Conservation (phyloP, 2,888 invertebrate genomes). For the Unio delphinus region DNA sequence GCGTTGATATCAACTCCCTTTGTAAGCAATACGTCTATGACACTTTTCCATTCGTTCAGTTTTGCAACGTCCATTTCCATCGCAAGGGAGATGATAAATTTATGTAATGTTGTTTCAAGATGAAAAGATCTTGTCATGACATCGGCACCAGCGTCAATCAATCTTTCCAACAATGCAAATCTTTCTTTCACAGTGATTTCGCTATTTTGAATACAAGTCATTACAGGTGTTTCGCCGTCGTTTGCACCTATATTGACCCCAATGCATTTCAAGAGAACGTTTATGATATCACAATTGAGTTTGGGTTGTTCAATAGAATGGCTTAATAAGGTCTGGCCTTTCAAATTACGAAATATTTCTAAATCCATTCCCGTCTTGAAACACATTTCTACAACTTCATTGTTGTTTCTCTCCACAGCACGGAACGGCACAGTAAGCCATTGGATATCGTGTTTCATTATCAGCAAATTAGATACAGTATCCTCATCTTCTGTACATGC, state of each 20-base stretch:
- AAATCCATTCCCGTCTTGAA: background rate
- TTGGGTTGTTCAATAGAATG: background rate
- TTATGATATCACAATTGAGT: conserved; percentile 2
- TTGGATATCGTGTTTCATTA: background rate
- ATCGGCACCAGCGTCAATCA: conserved; percentile 2
- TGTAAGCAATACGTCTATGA: background rate
- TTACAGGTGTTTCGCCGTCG: background rate
- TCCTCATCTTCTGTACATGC: no score
- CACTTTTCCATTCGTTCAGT: background rate
- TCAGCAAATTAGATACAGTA: background rate
- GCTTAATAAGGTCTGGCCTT: background rate
- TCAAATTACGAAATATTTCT: background rate
- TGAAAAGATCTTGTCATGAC: background rate
- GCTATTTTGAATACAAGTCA: background rate
- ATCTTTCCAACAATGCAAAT: background rate
- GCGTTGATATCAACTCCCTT: background rate
- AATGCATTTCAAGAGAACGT: background rate
- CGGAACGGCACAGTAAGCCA: conserved; percentile 4
- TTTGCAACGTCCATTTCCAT: background rate
- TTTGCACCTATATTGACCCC: background rate
- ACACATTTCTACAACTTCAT: conserved; percentile 3
- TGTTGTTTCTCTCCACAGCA: background rate
- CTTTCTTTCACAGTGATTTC: background rate
- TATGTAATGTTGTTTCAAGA: background rate
- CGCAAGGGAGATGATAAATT: background rate